Percentiles rank a stretch among this genome's conserved stretches.
Evolutionary conservation across 2,797 vertebrate genomes (phyloP).

Genomic region (Microctenopoma lineatum): DNA sequence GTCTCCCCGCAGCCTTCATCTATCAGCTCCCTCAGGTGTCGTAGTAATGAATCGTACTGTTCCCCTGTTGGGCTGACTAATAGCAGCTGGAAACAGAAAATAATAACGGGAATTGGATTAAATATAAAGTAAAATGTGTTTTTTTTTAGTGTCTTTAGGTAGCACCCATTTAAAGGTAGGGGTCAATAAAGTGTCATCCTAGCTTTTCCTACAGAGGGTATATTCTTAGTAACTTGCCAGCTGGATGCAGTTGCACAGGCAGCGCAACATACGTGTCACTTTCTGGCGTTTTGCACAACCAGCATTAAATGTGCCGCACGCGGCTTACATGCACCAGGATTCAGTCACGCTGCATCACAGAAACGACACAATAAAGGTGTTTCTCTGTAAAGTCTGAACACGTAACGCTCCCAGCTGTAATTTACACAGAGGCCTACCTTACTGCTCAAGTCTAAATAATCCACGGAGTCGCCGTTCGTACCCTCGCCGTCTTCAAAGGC

Average conservation of each 20-base stretch:
- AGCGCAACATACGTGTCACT: conserved; percentile 75
- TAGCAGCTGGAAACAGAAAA: conserved; percentile 81
- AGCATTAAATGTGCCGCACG: conserved; percentile 3
- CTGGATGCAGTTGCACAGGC: conserved; percentile 41
- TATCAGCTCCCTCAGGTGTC: conserved; percentile 90
- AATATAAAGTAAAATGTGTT: not conserved
- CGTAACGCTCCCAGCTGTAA: not conserved
- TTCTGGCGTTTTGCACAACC: conserved; percentile 32
- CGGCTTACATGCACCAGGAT: not conserved
- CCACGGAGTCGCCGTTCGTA: conserved; percentile 85
- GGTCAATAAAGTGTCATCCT: too few relatives aligned
- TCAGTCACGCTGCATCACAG: accelerated
- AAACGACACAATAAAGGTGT: not conserved
- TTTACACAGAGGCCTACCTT: conserved; percentile 86
- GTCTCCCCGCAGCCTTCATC: conserved; percentile 96
- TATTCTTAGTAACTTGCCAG: conserved; percentile 23
- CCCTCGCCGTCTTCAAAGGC: conserved; percentile 69
- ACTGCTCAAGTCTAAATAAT: conserved; percentile 89
- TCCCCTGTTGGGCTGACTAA: conserved; percentile 94
- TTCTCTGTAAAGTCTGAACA: accelerated
- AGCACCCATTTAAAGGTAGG: not conserved
- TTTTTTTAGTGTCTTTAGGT: not conserved
- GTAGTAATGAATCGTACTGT: conserved; percentile 93
- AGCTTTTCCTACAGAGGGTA: not conserved
- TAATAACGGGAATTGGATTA: conserved; percentile 3